Conservation (phyloP, 2,113 vertebrate genomes). For the Pseudorectes ferrugineus region DNA sequence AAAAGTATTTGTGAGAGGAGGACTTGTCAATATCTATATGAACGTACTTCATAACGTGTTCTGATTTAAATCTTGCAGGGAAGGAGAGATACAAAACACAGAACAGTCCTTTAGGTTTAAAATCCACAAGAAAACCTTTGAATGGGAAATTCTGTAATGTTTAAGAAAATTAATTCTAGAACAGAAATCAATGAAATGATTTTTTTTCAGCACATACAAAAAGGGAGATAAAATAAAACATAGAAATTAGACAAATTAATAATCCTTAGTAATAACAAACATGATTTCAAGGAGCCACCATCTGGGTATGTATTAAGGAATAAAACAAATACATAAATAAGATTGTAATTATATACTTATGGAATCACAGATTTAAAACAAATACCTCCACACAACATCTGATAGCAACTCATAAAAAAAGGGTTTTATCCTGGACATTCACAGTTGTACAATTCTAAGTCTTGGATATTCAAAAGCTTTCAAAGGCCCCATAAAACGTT, state of each 20-base stretch:
- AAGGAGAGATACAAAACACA: neutral
- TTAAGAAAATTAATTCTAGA: neutral
- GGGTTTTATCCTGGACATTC: neutral
- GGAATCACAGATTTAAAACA: neutral
- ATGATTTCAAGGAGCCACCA: neutral
- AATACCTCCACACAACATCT: neutral
- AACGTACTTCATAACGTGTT: neutral
- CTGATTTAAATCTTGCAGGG: neutral
- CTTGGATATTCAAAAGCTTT: neutral
- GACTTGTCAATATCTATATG: neutral
- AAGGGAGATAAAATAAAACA: neutral
- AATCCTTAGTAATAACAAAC: neutral
- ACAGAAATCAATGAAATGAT: accelerated
- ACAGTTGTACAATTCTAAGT: neutral
- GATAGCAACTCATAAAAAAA: neutral
- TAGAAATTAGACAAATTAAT: neutral
- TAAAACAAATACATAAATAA: neutral
- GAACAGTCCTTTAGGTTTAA: neutral
- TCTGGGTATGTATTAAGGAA: neutral
- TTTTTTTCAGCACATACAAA: neutral
- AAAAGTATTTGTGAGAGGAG: neutral
- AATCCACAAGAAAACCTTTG: neutral
- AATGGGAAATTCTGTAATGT: neutral
- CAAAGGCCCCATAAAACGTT: neutral
- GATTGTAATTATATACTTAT: neutral